phyloP scores from a whole-genome alignment of 2,888 invertebrate species.

The Adelognathus sp. region DNA sequence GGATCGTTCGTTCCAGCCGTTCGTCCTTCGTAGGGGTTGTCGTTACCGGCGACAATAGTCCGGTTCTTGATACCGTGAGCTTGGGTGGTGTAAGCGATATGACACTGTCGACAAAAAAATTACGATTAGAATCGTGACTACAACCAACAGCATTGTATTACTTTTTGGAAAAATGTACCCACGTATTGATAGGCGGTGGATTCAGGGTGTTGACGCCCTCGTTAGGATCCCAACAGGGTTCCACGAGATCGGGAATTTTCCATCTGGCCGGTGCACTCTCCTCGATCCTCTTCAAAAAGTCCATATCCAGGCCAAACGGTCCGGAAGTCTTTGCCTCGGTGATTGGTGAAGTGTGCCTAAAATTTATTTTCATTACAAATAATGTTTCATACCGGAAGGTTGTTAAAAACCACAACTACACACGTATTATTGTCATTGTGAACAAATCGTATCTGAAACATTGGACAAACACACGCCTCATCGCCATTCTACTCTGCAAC shows the following conservation, averaged over 20 bases:
- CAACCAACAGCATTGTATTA: neutral
- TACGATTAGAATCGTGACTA: neutral
- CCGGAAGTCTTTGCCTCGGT: slow-evolving; percentile 83
- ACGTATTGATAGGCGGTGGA: slow-evolving; percentile 66
- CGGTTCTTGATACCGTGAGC: slow-evolving; percentile 76
- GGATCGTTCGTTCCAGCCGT: slow-evolving; percentile 82
- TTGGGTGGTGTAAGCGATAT: slow-evolving; percentile 84
- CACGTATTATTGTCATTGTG: neutral
- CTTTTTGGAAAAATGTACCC: slow-evolving; percentile 52
- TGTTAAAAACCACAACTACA: neutral
- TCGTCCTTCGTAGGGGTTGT: slow-evolving; percentile 81
- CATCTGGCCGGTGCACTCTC: slow-evolving; percentile 76
- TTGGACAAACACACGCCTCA: neutral
- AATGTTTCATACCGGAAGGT: neutral
- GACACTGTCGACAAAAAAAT: slow-evolving; percentile 78
- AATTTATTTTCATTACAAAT: neutral
- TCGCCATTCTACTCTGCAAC: neutral
- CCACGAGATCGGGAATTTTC: slow-evolving; percentile 79
- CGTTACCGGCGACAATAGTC: slow-evolving; percentile 80
- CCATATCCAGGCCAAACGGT: slow-evolving; percentile 90
- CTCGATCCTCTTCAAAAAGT: slow-evolving; percentile 88
- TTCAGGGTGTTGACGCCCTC: slow-evolving; percentile 69
- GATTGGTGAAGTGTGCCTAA: slow-evolving; percentile 68
- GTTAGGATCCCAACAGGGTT: slow-evolving; percentile 74
- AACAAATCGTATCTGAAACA: neutral